Percentiles rank a stretch among this genome's conserved stretches.
Conservation (phyloP, 2,888 invertebrate genomes). For the Ectropis crepuscularia region DNA sequence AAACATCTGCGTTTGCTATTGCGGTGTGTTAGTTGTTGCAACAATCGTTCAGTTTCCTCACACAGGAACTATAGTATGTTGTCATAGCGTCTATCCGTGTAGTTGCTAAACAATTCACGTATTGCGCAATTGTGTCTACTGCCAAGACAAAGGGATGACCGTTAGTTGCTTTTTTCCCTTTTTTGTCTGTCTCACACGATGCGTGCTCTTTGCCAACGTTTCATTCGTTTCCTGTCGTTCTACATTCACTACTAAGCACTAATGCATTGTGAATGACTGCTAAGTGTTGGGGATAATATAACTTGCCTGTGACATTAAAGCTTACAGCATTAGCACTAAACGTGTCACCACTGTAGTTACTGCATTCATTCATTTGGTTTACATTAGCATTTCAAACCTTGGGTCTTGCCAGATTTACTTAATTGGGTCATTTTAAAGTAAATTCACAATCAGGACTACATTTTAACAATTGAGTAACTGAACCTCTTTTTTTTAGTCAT, state of each 20-base stretch:
- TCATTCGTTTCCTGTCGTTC: constrained; percentile 65
- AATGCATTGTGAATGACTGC: constrained; percentile 54
- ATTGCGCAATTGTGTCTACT: constrained; percentile 60
- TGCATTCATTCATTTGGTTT: constrained; percentile 19
- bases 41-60: constrained; percentile 41
- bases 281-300: constrained; percentile 35
- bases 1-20: constrained; percentile 29
- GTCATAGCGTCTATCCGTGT: constrained; percentile 29
- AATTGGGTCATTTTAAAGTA: constrained; percentile 22
- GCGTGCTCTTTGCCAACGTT: constrained; percentile 59
- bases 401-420: background rate
- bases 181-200: constrained; percentile 59
- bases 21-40: constrained; percentile 35
- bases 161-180: constrained; percentile 61
- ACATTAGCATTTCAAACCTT: constrained; percentile 6
- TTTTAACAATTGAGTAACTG: constrained; percentile 49
- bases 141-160: constrained; percentile 67
- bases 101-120: constrained; percentile 58
- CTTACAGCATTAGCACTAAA: constrained; percentile 16
- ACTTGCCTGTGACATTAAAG: constrained; percentile 28
- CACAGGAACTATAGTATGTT: constrained; percentile 36
- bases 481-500: constrained; percentile 16
- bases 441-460: constrained; percentile 16
- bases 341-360: constrained; percentile 8
- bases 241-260: constrained; percentile 54